These are phyloP conservation scores for Sardinella longiceps DNA, from an alignment of 2,797 vertebrate species.

Conservation along the genomic window DNA sequence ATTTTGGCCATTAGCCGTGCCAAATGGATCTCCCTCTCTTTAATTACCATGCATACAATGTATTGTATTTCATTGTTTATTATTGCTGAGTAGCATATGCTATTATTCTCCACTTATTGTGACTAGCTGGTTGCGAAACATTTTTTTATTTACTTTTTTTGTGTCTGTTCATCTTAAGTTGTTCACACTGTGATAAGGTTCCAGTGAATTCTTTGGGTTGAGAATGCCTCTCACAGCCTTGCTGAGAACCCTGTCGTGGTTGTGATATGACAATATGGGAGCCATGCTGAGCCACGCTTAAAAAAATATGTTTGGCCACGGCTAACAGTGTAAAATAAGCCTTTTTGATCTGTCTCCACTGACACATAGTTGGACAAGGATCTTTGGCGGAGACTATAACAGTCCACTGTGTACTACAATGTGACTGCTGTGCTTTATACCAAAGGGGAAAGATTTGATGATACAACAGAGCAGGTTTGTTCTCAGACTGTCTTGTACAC, in stretches of 20 bases:
- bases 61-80: background rate
- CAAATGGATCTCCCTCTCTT: background rate
- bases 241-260: background rate
- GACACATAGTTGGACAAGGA: slow-evolving; percentile 21
- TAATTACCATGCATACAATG: background rate
- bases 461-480: background rate
- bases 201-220: background rate
- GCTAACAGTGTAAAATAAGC: slow-evolving; percentile 14
- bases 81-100: background rate
- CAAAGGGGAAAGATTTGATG: background rate
- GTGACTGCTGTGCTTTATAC: background rate
- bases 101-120: background rate
- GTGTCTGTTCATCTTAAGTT: background rate
- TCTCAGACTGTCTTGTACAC: slow-evolving; percentile 17
- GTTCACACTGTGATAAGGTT: background rate
- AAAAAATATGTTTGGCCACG: background rate
- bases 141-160: too few relatives aligned
- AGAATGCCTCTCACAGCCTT: background rate
- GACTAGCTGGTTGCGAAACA: background rate
- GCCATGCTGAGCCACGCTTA: background rate
- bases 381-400: background rate
- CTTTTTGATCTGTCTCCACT: slow-evolving; percentile 10
- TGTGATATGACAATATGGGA: slow-evolving; percentile 4
- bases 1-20: background rate
- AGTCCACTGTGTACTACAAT: background rate